Conservation (phyloP, 2,888 invertebrate species). For the Zeuzera pyrina region DNA sequence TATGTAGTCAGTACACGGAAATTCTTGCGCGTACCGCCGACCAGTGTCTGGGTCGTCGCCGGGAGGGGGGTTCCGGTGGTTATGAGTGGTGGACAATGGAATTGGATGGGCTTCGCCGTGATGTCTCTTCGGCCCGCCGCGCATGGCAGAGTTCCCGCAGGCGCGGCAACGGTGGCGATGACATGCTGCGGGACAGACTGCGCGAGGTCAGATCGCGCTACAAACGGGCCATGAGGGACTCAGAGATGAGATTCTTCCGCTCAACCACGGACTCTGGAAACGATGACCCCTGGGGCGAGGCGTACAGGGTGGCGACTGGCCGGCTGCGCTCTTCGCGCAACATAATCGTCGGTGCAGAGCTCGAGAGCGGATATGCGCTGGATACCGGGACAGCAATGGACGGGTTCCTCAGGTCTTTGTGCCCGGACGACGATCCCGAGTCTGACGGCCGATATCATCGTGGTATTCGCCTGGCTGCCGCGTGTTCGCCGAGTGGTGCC, state of each 20-base stretch:
- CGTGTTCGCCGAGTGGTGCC: neutral
- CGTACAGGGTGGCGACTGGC: neutral
- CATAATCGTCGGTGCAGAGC: neutral
- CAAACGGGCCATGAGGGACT: neutral
- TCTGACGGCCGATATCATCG: slow-evolving; percentile 17
- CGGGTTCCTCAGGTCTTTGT: neutral
- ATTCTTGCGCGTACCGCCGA: neutral
- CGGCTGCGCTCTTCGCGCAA: neutral
- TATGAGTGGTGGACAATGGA: neutral
- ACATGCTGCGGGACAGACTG: neutral
- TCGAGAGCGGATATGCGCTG: neutral
- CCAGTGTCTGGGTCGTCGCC: neutral
- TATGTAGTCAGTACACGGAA: neutral
- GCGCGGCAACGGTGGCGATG: neutral
- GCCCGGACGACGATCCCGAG: neutral
- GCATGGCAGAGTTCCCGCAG: too few relatives aligned
- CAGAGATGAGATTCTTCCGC: neutral
- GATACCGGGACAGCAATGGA: neutral
- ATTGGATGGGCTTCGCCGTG: neutral
- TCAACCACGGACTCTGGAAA: neutral
- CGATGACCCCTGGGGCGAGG: neutral
- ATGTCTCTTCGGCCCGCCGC: neutral
- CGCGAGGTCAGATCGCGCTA: neutral
- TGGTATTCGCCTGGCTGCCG: slow-evolving; percentile 9
- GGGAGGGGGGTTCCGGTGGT: neutral